Evolutionary conservation across 2,888 invertebrate genomes (phyloP).

Genomic region (Caenorhabditis sp.): DNA sequence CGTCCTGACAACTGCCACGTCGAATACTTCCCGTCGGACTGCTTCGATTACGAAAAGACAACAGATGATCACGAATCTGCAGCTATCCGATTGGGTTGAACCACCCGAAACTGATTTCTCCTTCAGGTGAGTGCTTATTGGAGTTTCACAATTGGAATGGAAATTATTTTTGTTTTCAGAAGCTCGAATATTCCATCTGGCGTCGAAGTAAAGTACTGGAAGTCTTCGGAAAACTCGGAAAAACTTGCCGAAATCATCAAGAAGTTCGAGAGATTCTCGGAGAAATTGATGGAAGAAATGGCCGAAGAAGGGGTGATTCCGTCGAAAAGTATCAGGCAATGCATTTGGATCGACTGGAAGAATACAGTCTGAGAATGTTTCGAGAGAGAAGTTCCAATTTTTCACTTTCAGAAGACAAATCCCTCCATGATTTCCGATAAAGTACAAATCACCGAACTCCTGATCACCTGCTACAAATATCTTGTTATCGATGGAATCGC

Average conservation of each 20-base stretch:
- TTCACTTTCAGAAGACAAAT: background rate
- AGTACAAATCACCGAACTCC: conserved; percentile 35
- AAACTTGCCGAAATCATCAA: conserved; percentile 19
- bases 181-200: conserved; percentile 55
- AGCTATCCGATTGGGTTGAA: conserved; percentile 63
- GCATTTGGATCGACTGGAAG: conserved; percentile 54
- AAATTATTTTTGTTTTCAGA: no score
- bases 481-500: conserved; percentile 45
- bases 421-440: conserved; percentile 2
- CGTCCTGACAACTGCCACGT: conserved; percentile 44
- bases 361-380: no score
- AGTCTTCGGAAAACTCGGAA: conserved; percentile 13
- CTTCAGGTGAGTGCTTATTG: conserved; percentile 28
- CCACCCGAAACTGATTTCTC: conserved; percentile 55
- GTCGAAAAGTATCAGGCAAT: conserved; percentile 28
- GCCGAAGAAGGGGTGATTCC: conserved; percentile 22
- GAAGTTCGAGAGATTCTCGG: conserved; percentile 32
- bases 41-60: conserved; percentile 60
- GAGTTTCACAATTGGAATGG: background rate
- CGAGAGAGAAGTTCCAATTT: conserved; percentile 29
- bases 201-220: conserved; percentile 57
- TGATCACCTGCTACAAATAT: conserved; percentile 21
- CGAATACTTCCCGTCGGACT: conserved; percentile 48
- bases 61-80: conserved; percentile 56
- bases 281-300: conserved; percentile 12